Conservation (phyloP, 1,140 invertebrate species). For the Drosophila funebris region DNA sequence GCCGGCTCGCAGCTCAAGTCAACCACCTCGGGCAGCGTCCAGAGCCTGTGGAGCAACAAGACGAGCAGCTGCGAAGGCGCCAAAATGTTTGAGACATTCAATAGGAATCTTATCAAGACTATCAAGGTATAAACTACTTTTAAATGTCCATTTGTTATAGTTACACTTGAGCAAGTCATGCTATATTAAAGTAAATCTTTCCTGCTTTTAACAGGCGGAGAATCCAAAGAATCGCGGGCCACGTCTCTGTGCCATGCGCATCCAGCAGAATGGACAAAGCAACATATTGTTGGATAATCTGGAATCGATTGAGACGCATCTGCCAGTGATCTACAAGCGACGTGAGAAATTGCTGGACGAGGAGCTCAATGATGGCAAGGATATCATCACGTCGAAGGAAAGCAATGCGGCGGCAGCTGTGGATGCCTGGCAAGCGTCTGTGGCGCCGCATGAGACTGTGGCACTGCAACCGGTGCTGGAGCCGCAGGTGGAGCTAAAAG, state of each 20-base stretch:
- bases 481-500: slow-evolving; percentile 60
- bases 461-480: slow-evolving; percentile 68
- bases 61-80: slow-evolving; percentile 82
- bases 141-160: no score
- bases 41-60: slow-evolving; percentile 81
- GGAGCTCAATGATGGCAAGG: slow-evolving; percentile 81
- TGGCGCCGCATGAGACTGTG: slow-evolving; percentile 54
- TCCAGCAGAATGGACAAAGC: slow-evolving; percentile 89
- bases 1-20: slow-evolving; percentile 65
- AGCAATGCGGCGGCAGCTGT: slow-evolving; percentile 67
- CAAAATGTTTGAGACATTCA: slow-evolving; percentile 83
- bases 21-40: slow-evolving; percentile 73
- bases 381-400: slow-evolving; percentile 81
- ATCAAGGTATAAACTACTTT: slow-evolving; percentile 71
- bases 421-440: slow-evolving; percentile 63
- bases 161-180: no score
- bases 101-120: slow-evolving; percentile 82
- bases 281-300: slow-evolving; percentile 91
- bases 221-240: slow-evolving; percentile 85
- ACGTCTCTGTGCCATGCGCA: slow-evolving; percentile 88
- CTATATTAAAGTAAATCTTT: no score
- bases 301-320: slow-evolving; percentile 86
- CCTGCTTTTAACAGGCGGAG: no score
- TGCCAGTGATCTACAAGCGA: slow-evolving; percentile 88
- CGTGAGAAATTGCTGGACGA: slow-evolving; percentile 79